phyloP scores from a whole-genome alignment of 2,113 vertebrate genomes.

The Albula glossodonta region DNA sequence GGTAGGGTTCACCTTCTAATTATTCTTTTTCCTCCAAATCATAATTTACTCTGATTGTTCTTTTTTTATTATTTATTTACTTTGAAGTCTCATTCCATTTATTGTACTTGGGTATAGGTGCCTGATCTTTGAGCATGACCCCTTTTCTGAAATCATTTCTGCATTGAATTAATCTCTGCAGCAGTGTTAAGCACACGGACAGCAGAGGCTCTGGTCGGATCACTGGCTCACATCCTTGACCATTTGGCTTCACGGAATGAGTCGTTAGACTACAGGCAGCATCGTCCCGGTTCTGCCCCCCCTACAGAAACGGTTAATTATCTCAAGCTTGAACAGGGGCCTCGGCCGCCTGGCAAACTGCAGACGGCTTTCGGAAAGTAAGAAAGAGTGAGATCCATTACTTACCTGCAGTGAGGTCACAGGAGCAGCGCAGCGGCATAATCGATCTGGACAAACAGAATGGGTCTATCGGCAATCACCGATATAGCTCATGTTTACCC shows the following conservation, averaged over 20 bases:
- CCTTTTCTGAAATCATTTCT: neutral
- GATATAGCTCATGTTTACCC: neutral
- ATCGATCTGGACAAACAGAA: neutral
- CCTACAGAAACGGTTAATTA: neutral
- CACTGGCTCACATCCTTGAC: neutral
- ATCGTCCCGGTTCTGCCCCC: neutral
- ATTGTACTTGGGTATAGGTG: neutral
- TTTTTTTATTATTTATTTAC: neutral
- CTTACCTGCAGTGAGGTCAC: conserved; percentile 3
- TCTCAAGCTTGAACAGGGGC: neutral
- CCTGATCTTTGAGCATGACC: neutral
- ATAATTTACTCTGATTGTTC: neutral
- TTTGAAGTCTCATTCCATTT: neutral
- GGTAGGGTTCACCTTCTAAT: conserved; percentile 76
- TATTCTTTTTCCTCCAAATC: neutral
- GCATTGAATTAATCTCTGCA: neutral
- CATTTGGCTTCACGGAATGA: neutral
- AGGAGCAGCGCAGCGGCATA: neutral
- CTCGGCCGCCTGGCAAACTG: neutral
- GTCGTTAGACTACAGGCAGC: neutral
- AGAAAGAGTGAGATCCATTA: neutral
- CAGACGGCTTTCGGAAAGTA: neutral
- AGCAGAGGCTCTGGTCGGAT: neutral
- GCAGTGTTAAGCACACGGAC: neutral
- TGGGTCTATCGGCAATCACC: neutral